Base-by-base conservation (phyloP, 2,113 vertebrate genomes). In the Anoplopoma fimbria region DNA sequence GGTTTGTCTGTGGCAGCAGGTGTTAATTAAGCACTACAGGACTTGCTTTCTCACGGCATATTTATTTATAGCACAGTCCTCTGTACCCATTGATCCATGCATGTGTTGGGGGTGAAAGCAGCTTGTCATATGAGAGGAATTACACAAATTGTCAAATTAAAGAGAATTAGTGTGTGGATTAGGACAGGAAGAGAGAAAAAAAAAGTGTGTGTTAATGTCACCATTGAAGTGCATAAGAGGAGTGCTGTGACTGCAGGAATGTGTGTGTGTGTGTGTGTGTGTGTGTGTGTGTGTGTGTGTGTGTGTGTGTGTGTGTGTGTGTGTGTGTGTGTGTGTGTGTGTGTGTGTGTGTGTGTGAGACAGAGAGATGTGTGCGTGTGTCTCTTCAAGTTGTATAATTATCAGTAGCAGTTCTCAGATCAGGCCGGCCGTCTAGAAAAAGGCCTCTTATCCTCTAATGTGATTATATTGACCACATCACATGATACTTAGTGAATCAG, bases 391-490 rank as follows among this genome's bases (percentile, higher is more conserved):
- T 42, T 65, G 36, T 21, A 33, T 45, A 62, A 74, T 67, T 69
- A 77, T 80, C 45, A 60, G 75, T 36, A 68, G 31, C 61, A 31
- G 29, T 33, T 57, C 78, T 61, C 29, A 19, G 51, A 69, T 74
- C 29, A 29, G 61, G 31, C 27, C 6, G 2, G 57, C 57, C 47
- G 19, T 49, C 49, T 27, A 57, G 13, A 51, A 62, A 72, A 69
- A 57, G 2, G n/a, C n/a, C n/a, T 25, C n/a, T 25, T n/a, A 6
- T 42, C 61, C 40, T 9, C 53, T 77, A 64, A 89, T 49, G 51
- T 82, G 70, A 83, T 69, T 55, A 60, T 27, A 75, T 36, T 14
- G 34, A 65, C n/a, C 69, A 4, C 21, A 33, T 67, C 51, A 74
- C 51, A 25, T 73, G 76, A 23, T 40, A 5, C 3, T 7, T 0